Conservation (phyloP, 2,888 invertebrate species). For the Diabrotica balteata region DNA sequence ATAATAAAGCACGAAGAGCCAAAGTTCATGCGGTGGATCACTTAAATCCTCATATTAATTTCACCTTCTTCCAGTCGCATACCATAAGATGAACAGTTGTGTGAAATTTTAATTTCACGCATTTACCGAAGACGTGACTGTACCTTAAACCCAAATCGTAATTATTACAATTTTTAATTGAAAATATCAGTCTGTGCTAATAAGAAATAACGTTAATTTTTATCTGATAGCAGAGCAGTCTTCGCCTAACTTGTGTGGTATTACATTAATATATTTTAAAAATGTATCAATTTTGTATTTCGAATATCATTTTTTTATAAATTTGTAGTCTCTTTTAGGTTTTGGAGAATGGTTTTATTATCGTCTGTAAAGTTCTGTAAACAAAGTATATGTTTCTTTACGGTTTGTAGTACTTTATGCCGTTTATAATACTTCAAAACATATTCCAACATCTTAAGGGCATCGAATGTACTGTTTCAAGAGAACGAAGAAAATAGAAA, state of each 20-base stretch:
- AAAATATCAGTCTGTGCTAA: conserved; percentile 33
- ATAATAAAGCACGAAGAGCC: background rate
- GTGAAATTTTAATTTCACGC: conserved; percentile 31
- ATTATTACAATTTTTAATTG: conserved; percentile 33
- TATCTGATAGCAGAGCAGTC: background rate
- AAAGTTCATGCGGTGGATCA: conserved; percentile 6
- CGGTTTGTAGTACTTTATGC: no score
- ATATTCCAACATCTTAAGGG: no score
- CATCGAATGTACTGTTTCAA: no score
- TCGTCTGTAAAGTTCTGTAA: no score
- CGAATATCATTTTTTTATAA: no score
- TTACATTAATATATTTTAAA: no score
- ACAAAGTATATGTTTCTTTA: no score
- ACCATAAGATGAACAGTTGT: conserved; percentile 14
- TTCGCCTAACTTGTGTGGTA: background rate
- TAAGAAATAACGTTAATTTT: conserved; percentile 28
- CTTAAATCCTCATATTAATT: conserved; percentile 12
- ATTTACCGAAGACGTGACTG: conserved; percentile 27
- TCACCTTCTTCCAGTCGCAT: conserved; percentile 7
- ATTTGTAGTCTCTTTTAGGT: no score
- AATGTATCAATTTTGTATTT: no score
- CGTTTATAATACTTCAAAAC: no score
- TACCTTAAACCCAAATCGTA: conserved; percentile 24
- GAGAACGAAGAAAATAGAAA: no score
- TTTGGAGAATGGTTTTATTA: no score